Evolutionary conservation across 2,113 vertebrate species (phyloP).

Genomic region (Acrocephalus kingi): DNA sequence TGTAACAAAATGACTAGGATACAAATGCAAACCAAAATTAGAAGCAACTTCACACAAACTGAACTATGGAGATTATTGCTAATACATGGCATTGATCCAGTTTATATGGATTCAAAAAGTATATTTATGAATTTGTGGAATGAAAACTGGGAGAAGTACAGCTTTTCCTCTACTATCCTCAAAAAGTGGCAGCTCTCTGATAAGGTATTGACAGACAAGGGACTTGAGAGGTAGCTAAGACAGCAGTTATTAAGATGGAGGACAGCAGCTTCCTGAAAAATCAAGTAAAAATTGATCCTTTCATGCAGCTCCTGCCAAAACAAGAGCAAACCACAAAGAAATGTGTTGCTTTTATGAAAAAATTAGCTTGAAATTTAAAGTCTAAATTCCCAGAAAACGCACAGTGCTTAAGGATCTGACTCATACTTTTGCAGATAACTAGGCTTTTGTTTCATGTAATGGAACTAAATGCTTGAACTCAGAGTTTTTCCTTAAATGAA

Average conservation of each 20-base stretch:
- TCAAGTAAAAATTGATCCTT: background rate
- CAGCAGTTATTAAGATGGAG: background rate
- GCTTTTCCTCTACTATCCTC: background rate
- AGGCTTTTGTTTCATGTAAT: background rate
- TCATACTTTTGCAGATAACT: background rate
- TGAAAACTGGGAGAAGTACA: background rate
- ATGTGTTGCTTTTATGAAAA: background rate
- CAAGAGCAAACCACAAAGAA: background rate
- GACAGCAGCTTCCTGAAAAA: background rate
- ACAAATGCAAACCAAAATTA: background rate
- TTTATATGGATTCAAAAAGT: background rate
- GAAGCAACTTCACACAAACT: background rate
- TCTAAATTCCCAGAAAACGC: background rate
- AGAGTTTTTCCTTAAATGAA: background rate
- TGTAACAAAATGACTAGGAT: background rate
- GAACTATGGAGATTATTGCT: background rate
- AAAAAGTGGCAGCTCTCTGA: background rate
- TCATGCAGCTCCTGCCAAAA: background rate
- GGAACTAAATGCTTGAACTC: background rate
- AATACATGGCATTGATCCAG: background rate
- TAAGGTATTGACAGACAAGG: background rate
- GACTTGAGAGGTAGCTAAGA: background rate
- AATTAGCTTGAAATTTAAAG: background rate
- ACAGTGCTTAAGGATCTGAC: background rate
- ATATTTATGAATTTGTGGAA: background rate